These are phyloP conservation scores for Corythornis vintsioides DNA, from an alignment of 2,113 vertebrate species.

Conservation along the genomic window DNA sequence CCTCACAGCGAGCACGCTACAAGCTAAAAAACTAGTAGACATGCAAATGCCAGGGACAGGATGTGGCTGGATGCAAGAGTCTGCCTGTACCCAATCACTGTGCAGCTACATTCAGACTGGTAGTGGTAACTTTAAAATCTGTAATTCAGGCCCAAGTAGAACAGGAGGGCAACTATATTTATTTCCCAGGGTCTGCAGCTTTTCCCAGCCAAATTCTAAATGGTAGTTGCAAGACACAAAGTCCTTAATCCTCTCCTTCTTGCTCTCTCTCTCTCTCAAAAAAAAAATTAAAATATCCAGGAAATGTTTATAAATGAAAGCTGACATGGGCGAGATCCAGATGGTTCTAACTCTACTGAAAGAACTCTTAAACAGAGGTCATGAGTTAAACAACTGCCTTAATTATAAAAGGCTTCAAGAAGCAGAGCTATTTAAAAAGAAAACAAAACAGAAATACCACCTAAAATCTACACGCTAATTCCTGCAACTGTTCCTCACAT, in stretches of 20 bases:
- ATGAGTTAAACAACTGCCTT: not conserved
- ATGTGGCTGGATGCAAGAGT: not conserved
- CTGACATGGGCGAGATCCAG: constrained; percentile 8
- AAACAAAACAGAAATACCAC: not conserved
- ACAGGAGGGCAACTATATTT: not conserved
- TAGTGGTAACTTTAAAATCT: not conserved
- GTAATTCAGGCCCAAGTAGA: not conserved
- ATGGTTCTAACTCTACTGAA: not conserved
- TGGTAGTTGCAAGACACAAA: not conserved
- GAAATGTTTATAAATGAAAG: constrained; percentile 19
- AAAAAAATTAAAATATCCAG: not conserved
- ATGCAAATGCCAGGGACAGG: not conserved
- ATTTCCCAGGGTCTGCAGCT: not conserved
- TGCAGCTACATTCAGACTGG: not conserved
- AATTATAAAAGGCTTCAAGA: not conserved
- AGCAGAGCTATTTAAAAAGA: not conserved
- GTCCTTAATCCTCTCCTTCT: not conserved
- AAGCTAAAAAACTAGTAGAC: not conserved
- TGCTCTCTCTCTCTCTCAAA: not conserved
- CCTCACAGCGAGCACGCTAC: accelerated
- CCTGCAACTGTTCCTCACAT: not conserved
- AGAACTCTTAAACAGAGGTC: not conserved
- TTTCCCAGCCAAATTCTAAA: constrained; percentile 5
- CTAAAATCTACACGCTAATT: not conserved
- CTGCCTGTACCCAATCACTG: not conserved